Evolutionary conservation across 2,888 invertebrate genomes (phyloP).

Genomic region (Drosophila neonasuta): DNA sequence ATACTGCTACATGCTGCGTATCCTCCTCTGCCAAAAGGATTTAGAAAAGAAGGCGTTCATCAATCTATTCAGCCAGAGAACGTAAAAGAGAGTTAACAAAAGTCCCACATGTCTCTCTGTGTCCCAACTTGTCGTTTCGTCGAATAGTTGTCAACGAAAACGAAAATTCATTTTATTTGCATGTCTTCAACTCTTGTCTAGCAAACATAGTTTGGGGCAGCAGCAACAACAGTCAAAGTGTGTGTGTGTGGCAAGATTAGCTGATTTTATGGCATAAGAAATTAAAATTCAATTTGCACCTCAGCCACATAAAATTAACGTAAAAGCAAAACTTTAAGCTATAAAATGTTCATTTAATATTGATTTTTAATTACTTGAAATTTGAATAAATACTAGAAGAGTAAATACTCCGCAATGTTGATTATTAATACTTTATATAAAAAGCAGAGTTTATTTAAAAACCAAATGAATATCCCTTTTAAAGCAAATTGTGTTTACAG

Average conservation of each 20-base stretch:
- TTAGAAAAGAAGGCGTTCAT: conserved; percentile 13
- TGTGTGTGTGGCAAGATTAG: conserved; percentile 7
- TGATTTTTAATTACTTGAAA: background rate
- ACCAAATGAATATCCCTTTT: background rate
- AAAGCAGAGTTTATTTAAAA: background rate
- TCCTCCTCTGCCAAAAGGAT: conserved; percentile 5
- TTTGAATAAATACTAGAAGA: background rate
- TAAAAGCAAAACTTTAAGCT: conserved; percentile 1
- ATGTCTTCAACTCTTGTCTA: conserved; percentile 23
- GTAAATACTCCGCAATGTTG: background rate
- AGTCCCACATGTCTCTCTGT: background rate
- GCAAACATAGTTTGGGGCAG: conserved; percentile 19
- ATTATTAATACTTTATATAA: background rate
- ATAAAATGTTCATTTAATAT: conserved; percentile 10
- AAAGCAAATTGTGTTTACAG: background rate
- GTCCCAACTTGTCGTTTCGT: background rate
- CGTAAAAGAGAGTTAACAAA: conserved; percentile 9
- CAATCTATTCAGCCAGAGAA: conserved; percentile 41
- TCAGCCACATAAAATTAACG: background rate
- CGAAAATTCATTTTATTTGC: conserved; percentile 40
- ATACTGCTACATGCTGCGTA: background rate
- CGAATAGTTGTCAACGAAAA: conserved; percentile 43
- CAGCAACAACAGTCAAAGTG: conserved; percentile 14
- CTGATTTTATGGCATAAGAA: conserved; percentile 20
- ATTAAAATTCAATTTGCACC: conserved; percentile 29